Conservation (phyloP, 2,113 vertebrate genomes). For the Ursus arctos region DNA sequence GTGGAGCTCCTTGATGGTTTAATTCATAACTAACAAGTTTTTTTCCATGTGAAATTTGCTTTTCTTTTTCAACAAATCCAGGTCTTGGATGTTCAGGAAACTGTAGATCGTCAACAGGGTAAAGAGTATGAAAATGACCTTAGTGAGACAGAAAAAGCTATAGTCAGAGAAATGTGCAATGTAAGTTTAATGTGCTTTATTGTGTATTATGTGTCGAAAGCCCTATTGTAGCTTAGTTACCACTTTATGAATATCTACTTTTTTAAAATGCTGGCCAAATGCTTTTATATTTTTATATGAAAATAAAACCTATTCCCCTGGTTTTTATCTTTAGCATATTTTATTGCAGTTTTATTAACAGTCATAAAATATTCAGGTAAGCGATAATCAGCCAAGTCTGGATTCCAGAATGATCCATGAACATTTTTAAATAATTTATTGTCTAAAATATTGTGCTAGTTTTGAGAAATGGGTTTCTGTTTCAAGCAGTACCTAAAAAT, state of each 20-base stretch:
- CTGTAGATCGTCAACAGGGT: slow-evolving; percentile 77
- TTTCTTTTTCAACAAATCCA: slow-evolving; percentile 79
- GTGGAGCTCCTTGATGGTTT: slow-evolving; percentile 71
- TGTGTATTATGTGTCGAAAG: slow-evolving; percentile 78
- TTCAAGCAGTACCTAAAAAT: not conserved
- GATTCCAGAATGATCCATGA: slow-evolving; percentile 57
- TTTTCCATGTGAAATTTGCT: slow-evolving; percentile 76
- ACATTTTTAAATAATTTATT: slow-evolving; percentile 56
- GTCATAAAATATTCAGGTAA: slow-evolving; percentile 53
- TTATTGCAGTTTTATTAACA: slow-evolving; percentile 71
- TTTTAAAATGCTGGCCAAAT: slow-evolving; percentile 68
- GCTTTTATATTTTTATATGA: slow-evolving; percentile 75
- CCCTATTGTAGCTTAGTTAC: slow-evolving; percentile 73
- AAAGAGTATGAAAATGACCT: slow-evolving; percentile 83
- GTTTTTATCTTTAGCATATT: slow-evolving; percentile 68
- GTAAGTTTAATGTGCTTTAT: slow-evolving; percentile 79
- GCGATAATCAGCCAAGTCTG: slow-evolving; percentile 64
- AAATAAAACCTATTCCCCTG: slow-evolving; percentile 77
- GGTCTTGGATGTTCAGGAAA: slow-evolving; percentile 85
- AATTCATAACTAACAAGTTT: slow-evolving; percentile 75
- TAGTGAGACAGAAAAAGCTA: slow-evolving; percentile 83
- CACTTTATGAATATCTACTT: slow-evolving; percentile 68
- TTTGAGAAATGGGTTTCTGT: slow-evolving; percentile 60
- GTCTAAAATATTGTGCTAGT: slow-evolving; percentile 44
- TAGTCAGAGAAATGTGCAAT: slow-evolving; percentile 83